phyloP scores from a whole-genome alignment of 2,797 vertebrate genomes.

The Sebastolobus altivelis region DNA sequence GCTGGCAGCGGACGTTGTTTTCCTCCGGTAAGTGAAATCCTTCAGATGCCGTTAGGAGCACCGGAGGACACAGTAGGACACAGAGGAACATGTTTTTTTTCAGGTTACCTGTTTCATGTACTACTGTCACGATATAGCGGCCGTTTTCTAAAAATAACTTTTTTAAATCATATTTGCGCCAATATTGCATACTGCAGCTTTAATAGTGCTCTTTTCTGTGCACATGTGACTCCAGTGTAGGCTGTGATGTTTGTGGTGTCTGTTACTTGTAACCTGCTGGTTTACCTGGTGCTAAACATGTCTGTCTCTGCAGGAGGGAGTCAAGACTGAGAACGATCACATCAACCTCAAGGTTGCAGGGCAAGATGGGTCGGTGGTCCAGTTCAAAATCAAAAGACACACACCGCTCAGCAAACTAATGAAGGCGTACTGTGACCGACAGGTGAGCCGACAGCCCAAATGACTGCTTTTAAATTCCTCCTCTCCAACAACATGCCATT shows the following conservation, averaged over 20 bases:
- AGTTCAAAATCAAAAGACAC: conserved; percentile 97
- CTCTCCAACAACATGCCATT: background rate
- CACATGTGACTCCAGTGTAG: background rate
- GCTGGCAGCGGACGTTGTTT: too few relatives aligned
- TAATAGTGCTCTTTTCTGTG: background rate
- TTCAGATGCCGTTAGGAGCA: too few relatives aligned
- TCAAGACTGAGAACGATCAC: conserved; percentile 94
- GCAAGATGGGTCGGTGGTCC: conserved; percentile 94
- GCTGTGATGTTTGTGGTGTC: background rate
- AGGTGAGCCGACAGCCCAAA: conserved; percentile 80
- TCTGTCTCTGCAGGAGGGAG: conserved; percentile 86
- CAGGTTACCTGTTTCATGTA: too few relatives aligned
- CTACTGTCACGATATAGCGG: too few relatives aligned
- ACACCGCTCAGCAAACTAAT: conserved; percentile 95
- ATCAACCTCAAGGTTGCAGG: conserved; percentile 96
- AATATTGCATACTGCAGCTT: too few relatives aligned
- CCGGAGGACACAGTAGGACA: too few relatives aligned
- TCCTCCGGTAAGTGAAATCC: too few relatives aligned
- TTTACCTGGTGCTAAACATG: background rate
- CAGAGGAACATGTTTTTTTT: too few relatives aligned
- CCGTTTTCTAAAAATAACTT: too few relatives aligned
- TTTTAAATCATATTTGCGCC: too few relatives aligned
- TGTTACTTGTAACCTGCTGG: background rate
- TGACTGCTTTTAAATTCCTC: background rate
- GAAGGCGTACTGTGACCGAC: conserved; percentile 96